phyloP scores from a whole-genome alignment of 2,888 invertebrate species.

The Xestobium rufovillosum region DNA sequence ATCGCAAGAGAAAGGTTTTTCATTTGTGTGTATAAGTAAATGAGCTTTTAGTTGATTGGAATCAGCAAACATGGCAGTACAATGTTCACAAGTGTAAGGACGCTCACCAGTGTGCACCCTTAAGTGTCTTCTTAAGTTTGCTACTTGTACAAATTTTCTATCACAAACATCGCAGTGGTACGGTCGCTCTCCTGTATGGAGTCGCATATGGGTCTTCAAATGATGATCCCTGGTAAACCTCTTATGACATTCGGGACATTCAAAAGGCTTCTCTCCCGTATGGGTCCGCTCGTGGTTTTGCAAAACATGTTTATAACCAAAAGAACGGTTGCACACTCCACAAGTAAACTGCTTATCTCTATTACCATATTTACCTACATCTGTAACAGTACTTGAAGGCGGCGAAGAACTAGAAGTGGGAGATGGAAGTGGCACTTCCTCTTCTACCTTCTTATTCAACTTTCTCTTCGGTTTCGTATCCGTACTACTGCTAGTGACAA shows the following conservation, averaged over 20 bases:
- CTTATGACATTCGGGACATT: slow-evolving; percentile 86
- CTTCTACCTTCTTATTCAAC: slow-evolving; percentile 30
- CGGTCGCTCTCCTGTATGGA: slow-evolving; percentile 90
- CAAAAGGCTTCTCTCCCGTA: slow-evolving; percentile 91
- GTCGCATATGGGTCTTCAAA: slow-evolving; percentile 83
- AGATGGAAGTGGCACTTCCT: slow-evolving; percentile 45
- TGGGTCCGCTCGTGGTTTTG: slow-evolving; percentile 93
- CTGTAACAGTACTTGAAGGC: slow-evolving; percentile 39
- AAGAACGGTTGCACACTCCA: slow-evolving; percentile 77
- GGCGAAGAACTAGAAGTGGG: slow-evolving; percentile 51
- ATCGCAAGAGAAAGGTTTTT: slow-evolving; percentile 79
- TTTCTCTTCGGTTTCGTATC: slow-evolving; percentile 33
- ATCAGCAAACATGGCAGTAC: slow-evolving; percentile 81
- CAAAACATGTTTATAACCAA: slow-evolving; percentile 89
- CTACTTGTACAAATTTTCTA: slow-evolving; percentile 88
- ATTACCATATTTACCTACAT: slow-evolving; percentile 28
- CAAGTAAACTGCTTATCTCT: slow-evolving; percentile 84
- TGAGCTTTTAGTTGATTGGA: slow-evolving; percentile 90
- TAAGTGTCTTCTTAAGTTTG: slow-evolving; percentile 80
- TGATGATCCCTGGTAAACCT: slow-evolving; percentile 89
- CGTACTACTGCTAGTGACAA: slow-evolving; percentile 45
- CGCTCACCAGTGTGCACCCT: slow-evolving; percentile 88
- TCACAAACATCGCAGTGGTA: slow-evolving; percentile 89
- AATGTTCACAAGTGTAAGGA: slow-evolving; percentile 81
- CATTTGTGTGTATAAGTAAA: slow-evolving; percentile 79